Percentiles rank a stretch among this genome's conserved stretches.
These are phyloP conservation scores for Caenorhabditis sp. DNA, from an alignment of 2,888 invertebrate species.

Conservation along the genomic window DNA sequence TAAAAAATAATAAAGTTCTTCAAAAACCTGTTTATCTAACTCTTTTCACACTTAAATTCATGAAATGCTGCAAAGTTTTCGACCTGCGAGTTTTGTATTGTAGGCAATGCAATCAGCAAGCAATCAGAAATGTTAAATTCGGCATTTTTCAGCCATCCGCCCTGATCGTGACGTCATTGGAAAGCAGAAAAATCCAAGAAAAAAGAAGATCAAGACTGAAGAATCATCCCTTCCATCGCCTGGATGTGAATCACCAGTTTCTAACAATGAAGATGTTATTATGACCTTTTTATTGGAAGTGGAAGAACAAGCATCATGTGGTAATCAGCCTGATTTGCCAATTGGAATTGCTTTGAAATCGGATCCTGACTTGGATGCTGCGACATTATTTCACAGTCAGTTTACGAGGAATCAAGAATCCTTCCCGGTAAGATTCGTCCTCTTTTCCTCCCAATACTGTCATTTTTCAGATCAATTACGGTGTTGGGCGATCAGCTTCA, in stretches of 20 bases:
- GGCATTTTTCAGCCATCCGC: constrained; percentile 58
- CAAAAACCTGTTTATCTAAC: too few species aligned
- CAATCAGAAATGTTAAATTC: constrained; percentile 67
- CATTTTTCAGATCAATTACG: constrained; percentile 54
- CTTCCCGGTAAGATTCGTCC: constrained; percentile 45
- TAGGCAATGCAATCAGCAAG: too few species aligned
- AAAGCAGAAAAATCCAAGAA: constrained; percentile 69
- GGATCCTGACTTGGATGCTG: constrained; percentile 63
- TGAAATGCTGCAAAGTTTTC: too few species aligned
- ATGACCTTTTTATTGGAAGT: constrained; percentile 59
- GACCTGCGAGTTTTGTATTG: too few species aligned
- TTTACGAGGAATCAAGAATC: constrained; percentile 40
- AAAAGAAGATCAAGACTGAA: constrained; percentile 62
- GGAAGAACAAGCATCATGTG: constrained; percentile 51
- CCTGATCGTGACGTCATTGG: constrained; percentile 70
- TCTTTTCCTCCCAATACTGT: too few species aligned
- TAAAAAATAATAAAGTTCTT: too few species aligned
- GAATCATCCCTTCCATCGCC: constrained; percentile 62
- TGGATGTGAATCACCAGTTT: constrained; percentile 30
- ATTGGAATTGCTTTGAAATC: constrained; percentile 49
- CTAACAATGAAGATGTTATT: constrained; percentile 57
- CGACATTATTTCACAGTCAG: constrained; percentile 56
- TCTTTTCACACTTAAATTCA: too few species aligned
- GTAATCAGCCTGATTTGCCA: constrained; percentile 20
- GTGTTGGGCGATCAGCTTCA: constrained; percentile 54